Conservation (phyloP, 2,888 invertebrate genomes). For the Sipha maydis region DNA sequence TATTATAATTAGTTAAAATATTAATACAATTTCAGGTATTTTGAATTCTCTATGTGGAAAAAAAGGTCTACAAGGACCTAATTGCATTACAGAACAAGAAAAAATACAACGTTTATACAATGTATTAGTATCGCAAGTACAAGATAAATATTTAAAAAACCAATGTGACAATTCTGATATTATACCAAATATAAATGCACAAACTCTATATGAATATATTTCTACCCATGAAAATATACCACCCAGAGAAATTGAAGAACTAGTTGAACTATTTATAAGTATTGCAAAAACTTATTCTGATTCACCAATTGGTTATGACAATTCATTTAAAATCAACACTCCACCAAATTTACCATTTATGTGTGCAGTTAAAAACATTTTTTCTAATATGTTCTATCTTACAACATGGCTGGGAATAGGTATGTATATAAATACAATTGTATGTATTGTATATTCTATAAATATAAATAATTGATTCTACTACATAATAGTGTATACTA, state of each 20-base stretch:
- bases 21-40: slow-evolving; percentile 28
- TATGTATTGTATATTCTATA: too few relatives aligned
- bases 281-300: slow-evolving; percentile 57
- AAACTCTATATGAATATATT: slow-evolving; percentile 49
- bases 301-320: slow-evolving; percentile 53
- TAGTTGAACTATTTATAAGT: slow-evolving; percentile 54
- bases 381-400: slow-evolving; percentile 45
- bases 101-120: slow-evolving; percentile 51
- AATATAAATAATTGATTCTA: too few relatives aligned
- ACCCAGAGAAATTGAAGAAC: slow-evolving; percentile 54
- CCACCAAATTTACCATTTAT: slow-evolving; percentile 50
- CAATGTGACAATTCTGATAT: slow-evolving; percentile 48
- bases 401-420: slow-evolving; percentile 50
- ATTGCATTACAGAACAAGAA: slow-evolving; percentile 55
- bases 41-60: slow-evolving; percentile 43
- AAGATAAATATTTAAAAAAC: slow-evolving; percentile 52
- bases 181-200: slow-evolving; percentile 27
- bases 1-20: not conserved
- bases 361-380: slow-evolving; percentile 47
- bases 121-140: slow-evolving; percentile 36
- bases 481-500: too few relatives aligned
- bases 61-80: slow-evolving; percentile 36
- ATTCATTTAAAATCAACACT: slow-evolving; percentile 38
- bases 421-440: not conserved
- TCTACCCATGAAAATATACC: slow-evolving; percentile 44